Percentiles rank a stretch among this genome's conserved stretches.
phyloP scores from a whole-genome alignment of 2,888 invertebrate genomes.

The Scaptodrosophila latifasciaeformis region DNA sequence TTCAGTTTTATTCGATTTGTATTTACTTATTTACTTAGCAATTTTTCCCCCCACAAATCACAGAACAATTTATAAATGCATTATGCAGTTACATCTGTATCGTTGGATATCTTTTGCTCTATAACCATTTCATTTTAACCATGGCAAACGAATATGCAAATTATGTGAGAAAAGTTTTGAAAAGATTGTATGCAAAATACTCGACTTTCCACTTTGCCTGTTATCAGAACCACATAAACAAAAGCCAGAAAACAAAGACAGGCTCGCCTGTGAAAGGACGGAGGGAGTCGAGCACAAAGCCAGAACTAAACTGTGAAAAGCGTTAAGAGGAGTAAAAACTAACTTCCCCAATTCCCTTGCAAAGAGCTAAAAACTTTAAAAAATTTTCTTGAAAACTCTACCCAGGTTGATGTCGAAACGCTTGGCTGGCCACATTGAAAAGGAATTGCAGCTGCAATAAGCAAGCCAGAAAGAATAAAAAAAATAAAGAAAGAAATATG shows the following conservation, averaged over 20 bases:
- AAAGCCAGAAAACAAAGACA: not conserved
- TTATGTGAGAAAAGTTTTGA: no score
- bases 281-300: not conserved
- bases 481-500: not conserved
- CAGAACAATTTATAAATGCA: no score
- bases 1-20: no score
- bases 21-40: no score
- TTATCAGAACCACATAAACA: not conserved
- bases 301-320: not conserved
- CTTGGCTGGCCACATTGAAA: not conserved
- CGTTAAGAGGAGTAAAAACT: not conserved
- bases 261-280: no score
- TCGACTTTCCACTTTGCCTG: no score
- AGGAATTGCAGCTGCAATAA: not conserved
- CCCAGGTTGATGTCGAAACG: not conserved
- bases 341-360: not conserved
- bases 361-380: constrained; percentile 1
- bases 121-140: no score
- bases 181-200: no score
- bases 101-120: no score
- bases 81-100: no score
- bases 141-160: no score
- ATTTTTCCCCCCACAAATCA: no score
- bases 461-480: not conserved
- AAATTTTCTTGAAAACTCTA: not conserved